Evolutionary conservation across 2,888 invertebrate species (phyloP), one percentile per base, ranked within the genome.

Genomic region (Dioctria rufipes): DNA sequence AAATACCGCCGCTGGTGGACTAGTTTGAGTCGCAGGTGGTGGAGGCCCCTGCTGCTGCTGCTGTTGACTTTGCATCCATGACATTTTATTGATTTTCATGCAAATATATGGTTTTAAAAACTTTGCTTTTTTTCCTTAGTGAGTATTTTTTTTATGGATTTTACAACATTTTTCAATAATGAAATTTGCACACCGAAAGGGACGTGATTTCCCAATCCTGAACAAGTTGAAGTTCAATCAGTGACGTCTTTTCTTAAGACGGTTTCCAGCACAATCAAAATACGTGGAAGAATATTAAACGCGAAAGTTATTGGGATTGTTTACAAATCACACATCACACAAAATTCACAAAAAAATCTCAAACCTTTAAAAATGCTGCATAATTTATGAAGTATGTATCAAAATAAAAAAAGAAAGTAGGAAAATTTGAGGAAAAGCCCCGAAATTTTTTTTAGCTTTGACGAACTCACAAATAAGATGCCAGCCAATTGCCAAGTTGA

Each of bases 401-500:
- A 43, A 49, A 54, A 42, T 43, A n/a, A 43, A 8, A 51, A 4
- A 13, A 79, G 49, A 67, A 60, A 46, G n/a, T 43, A 58, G 49
- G 37, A 80, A 65, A 43, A 25, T 54, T 54, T 40, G n/a, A 51
- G 11, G 78, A 46, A 67, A 79, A 63, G 66, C 46, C 9, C 37
- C 6, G 60, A 60, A 80, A 61, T 60, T 77, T 75, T 43, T 77
- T 58, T 39, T 37, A 65, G 65, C 63, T 80, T 75, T 66, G 65
- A 63, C 65, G 42, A 46, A 63, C 9, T 65, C 11, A 58, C 40
- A 13, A 39, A 65, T 37, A 58, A 65, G 65, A 61, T 60, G 75
- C 66, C 65, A 54, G 25, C 75, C 71, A 78, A 81, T 82, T 83
- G 83, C 83, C 82, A 84, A 83, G 83, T 82, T 67, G 75, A 82